A percentile compares a stretch with the other conserved stretches of the same genome.
phyloP scores from a whole-genome alignment of 2,113 vertebrate species.

The Pachyramphus minor region DNA sequence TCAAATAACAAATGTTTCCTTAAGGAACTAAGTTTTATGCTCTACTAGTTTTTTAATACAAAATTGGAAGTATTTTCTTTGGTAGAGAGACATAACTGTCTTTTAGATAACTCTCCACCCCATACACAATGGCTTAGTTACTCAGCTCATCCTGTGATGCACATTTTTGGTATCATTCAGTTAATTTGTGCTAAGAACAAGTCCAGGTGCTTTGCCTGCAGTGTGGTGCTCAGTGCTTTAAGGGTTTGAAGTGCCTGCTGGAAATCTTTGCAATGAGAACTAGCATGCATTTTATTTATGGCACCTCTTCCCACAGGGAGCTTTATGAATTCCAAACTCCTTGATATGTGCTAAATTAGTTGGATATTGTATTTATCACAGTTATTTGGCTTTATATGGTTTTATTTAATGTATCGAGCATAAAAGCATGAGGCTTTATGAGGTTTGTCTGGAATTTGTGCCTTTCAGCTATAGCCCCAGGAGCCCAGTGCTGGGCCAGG shows the following conservation, averaged over 20 bases:
- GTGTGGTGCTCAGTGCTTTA: neutral
- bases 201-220: neutral
- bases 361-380: neutral
- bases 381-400: neutral
- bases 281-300: neutral
- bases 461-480: neutral
- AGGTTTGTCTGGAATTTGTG: constrained; percentile 25
- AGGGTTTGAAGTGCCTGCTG: neutral
- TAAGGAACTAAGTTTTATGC: neutral
- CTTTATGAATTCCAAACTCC: neutral
- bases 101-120: neutral
- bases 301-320: neutral
- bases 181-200: neutral
- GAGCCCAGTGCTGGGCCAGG: neutral
- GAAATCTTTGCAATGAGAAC: neutral
- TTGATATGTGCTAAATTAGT: neutral
- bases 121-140: neutral
- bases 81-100: neutral
- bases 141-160: neutral
- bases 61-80: neutral
- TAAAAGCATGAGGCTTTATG: neutral
- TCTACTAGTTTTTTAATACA: neutral
- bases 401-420: neutral
- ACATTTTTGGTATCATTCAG: neutral
- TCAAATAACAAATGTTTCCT: neutral